Percentiles rank a stretch among this genome's conserved stretches.
Evolutionary conservation across 2,113 vertebrate species (phyloP).

Genomic region (Corythornis madagascariensis): DNA sequence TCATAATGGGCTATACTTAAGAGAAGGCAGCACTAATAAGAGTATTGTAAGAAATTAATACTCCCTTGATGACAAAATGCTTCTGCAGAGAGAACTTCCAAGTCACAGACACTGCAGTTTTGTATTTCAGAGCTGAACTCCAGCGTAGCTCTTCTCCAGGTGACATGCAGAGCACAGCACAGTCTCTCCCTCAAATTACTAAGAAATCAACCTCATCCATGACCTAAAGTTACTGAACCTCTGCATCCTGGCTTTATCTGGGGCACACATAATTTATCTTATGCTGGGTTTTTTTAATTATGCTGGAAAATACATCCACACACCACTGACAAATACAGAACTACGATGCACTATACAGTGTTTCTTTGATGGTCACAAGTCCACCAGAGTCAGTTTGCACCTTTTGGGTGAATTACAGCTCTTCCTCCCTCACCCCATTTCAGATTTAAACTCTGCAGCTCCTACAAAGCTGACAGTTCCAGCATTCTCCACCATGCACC

Average conservation of each 20-base stretch:
- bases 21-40: neutral
- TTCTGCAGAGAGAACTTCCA: neutral
- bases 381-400: neutral
- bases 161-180: neutral
- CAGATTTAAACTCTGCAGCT: neutral
- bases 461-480: neutral
- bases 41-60: neutral
- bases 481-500: neutral
- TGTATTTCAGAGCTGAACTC: neutral
- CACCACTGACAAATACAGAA: neutral
- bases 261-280: neutral
- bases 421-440: neutral
- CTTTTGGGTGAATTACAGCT: neutral
- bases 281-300: neutral
- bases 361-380: neutral
- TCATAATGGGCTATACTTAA: neutral
- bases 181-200: neutral
- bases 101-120: neutral
- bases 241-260: neutral
- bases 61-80: neutral
- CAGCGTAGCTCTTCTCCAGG: neutral
- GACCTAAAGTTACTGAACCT: neutral
- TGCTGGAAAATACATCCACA: neutral
- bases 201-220: neutral
- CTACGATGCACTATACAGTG: rapidly evolving